A percentile compares a stretch with the other conserved stretches of the same genome.
These are phyloP conservation scores for Panagrolaimus sp. DNA, from an alignment of 1,140 invertebrate species.

Conservation along the genomic window DNA sequence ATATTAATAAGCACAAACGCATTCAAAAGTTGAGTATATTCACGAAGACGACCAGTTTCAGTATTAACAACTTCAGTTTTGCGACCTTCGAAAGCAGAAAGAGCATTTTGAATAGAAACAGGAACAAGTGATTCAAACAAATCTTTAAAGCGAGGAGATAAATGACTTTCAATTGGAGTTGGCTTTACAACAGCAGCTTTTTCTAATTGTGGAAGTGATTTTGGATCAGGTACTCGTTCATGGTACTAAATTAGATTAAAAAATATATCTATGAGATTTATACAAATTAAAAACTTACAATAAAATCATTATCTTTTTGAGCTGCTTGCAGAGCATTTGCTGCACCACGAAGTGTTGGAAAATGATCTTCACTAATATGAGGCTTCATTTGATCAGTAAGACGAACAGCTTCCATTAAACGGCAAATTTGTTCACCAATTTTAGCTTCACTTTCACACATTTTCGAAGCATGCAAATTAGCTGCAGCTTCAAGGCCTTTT, in stretches of 20 bases:
- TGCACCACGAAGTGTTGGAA: constrained; percentile 65
- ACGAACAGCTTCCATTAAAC: constrained; percentile 72
- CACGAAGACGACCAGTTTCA: constrained; percentile 72
- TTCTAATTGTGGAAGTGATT: constrained; percentile 70
- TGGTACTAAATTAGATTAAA: constrained; percentile 67
- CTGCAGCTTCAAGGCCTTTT: constrained; percentile 75
- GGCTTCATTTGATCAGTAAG: constrained; percentile 67
- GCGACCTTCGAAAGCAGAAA: constrained; percentile 31
- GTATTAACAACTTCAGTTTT: constrained; percentile 69
- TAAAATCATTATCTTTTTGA: constrained; percentile 94
- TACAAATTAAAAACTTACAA: constrained; percentile 60
- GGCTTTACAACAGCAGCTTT: constrained; percentile 76
- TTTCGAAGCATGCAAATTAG: constrained; percentile 79
- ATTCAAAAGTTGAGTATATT: constrained; percentile 66
- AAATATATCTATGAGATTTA: too few relatives aligned
- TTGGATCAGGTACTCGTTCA: constrained; percentile 81
- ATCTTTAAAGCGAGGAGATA: constrained; percentile 69
- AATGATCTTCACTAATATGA: constrained; percentile 66
- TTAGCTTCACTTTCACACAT: constrained; percentile 73
- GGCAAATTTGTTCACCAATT: constrained; percentile 85
- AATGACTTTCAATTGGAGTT: constrained; percentile 64
- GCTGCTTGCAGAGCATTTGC: constrained; percentile 72
- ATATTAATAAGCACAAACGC: constrained; percentile 5
- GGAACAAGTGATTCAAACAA: constrained; percentile 40
- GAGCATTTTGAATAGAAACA: constrained; percentile 35